Evolutionary conservation across 2,888 invertebrate genomes (phyloP).

Genomic region (Chalcosyrphus nemorum): DNA sequence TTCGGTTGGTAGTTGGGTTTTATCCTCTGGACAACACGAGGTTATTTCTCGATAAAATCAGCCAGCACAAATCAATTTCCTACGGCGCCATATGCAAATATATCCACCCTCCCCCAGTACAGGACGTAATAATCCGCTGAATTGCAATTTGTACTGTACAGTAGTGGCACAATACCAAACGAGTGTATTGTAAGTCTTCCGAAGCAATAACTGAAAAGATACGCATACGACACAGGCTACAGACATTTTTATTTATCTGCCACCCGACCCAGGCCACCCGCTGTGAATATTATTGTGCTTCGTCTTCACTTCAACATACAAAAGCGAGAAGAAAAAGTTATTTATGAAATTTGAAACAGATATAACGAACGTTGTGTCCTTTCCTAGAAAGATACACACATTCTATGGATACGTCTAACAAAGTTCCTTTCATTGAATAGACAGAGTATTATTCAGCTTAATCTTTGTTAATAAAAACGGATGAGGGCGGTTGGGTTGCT

Average conservation of each 20-base stretch:
- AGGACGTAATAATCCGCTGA: neutral
- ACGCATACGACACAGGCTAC: neutral
- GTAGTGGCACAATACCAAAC: neutral
- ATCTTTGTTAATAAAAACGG: slow-evolving; percentile 24
- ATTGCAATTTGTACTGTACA: neutral
- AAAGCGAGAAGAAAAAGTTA: neutral
- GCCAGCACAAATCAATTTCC: neutral
- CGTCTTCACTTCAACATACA: slow-evolving; percentile 7
- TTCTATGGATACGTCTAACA: neutral
- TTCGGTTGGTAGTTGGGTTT: no score
- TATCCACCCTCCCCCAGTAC: neutral
- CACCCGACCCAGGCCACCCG: neutral
- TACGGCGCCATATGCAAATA: neutral
- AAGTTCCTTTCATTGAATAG: neutral
- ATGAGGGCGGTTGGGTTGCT: neutral
- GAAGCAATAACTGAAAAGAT: neutral
- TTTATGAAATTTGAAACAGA: slow-evolving; percentile 25
- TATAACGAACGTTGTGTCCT: slow-evolving; percentile 1
- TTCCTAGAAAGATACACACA: neutral
- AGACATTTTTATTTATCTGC: neutral
- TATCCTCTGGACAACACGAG: no score
- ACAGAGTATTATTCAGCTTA: neutral
- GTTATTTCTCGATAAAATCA: no score
- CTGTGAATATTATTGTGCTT: neutral
- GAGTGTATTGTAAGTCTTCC: neutral